phyloP scores from a whole-genome alignment of 2,888 invertebrate species.

The Rotaria magnacalcarata region DNA sequence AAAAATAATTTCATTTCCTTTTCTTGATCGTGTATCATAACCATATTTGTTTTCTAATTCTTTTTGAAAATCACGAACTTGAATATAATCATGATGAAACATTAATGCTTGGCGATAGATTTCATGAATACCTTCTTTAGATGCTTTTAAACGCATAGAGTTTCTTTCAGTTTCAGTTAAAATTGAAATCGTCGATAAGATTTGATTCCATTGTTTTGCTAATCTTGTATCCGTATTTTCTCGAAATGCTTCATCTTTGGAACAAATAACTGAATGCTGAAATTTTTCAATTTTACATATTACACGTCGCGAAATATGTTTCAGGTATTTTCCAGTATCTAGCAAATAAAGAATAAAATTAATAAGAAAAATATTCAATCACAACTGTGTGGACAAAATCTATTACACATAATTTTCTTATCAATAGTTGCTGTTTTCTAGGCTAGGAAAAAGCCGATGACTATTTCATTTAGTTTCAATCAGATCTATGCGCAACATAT shows the following conservation, averaged over 20 bases:
- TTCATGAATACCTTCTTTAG: not conserved
- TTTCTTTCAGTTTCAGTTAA: not conserved
- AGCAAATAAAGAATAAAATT: not conserved
- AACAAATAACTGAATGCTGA: not conserved
- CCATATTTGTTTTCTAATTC: constrained; percentile 20
- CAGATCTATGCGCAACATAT: too few species aligned
- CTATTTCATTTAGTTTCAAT: too few species aligned
- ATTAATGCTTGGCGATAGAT: not conserved
- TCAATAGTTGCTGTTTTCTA: too few species aligned
- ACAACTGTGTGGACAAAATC: too few species aligned
- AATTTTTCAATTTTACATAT: not conserved
- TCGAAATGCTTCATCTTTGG: constrained; percentile 20
- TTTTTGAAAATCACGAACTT: not conserved
- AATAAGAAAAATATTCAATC: too few species aligned
- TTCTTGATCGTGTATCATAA: not conserved
- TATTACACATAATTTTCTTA: too few species aligned
- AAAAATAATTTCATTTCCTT: constrained; percentile 35
- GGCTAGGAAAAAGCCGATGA: too few species aligned
- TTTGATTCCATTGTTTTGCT: constrained; percentile 21
- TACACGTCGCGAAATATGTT: not conserved
- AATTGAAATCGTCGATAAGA: not conserved
- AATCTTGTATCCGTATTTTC: not conserved
- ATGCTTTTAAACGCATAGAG: not conserved
- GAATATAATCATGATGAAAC: not conserved
- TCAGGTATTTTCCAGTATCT: not conserved